Base-by-base conservation (phyloP, 2,113 vertebrate species). In the Manacus vitellinus region DNA sequence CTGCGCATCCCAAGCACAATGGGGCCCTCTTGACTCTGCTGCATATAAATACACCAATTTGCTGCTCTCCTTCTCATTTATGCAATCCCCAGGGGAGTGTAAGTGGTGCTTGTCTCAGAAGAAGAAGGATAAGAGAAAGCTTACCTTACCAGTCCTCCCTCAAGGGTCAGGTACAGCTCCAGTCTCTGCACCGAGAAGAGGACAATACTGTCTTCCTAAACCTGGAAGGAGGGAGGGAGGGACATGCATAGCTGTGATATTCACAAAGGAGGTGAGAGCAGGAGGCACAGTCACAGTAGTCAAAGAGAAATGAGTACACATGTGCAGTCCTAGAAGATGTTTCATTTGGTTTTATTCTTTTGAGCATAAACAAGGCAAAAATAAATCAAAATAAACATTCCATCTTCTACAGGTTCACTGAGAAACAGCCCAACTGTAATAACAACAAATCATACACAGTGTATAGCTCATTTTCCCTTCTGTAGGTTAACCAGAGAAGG, bases 401-500 rank as follows among this genome's bases (percentile, higher is more conserved):
- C 44, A 8, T 25, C 54, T 89, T 70, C 58, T 68, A 61, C 56
- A 46, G 43, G 75, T 89, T 95, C 84, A 68, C 65, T 37, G 56
- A 55, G 87, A 89, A 86, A 15, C 52, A 85, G 47, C 65, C 65
- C 80, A 75, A 52, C 66, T 95, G 43, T 65, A 78, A 92, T 66
- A 94, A 78, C 44, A 86, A 71, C 70, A 89, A 95, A 91, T 95
- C 94, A 59, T 74, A 78, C 63, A 37, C 22, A 52, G 33, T 14
- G 30, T 71, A 23, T 56, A 72, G 61, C 96, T 82, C 19, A 1
- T 84, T 97, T 94, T 94, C 81, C 61, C 70, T 79, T 83, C 86
- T 63, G 63, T 82, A 88, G 73, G 92, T 97, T 97, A 97, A 97
- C 95, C 89, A 91, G 76, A 72, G 85, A 95, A 96, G 90, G 95